Conservation (phyloP, 2,113 vertebrate genomes). For the Nesoenas mayeri region DNA sequence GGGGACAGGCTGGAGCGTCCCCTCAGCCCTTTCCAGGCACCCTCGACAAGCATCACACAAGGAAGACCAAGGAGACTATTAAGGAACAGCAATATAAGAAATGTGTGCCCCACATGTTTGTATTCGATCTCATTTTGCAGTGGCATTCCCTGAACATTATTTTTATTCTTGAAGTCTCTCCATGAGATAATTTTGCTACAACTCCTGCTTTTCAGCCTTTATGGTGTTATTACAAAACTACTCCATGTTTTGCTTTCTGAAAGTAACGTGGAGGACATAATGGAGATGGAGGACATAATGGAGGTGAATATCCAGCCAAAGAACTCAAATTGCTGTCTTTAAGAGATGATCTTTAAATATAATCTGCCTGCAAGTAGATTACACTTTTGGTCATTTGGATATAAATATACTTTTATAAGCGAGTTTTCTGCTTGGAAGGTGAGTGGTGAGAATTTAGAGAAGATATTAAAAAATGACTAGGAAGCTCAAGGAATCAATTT, state of each 20-base stretch:
- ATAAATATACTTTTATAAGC: neutral
- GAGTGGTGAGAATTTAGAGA: neutral
- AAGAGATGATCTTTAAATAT: neutral
- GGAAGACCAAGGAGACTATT: neutral
- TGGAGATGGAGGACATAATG: neutral
- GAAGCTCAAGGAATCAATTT: neutral
- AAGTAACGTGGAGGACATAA: neutral
- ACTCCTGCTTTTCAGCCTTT: neutral
- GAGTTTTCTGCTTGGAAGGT: neutral
- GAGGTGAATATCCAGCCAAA: neutral
- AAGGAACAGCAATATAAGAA: neutral
- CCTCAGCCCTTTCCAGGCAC: neutral
- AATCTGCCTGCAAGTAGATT: neutral
- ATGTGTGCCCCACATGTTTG: fast-evolving
- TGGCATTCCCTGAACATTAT: fast-evolving
- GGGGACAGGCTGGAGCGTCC: neutral
- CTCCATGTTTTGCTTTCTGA: neutral
- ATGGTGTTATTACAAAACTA: neutral
- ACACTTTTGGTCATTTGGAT: neutral
- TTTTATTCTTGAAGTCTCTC: neutral
- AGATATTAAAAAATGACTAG: neutral
- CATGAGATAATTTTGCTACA: neutral
- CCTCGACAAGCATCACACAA: neutral
- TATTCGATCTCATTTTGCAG: neutral
- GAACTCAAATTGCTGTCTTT: neutral